Percentiles rank a stretch among this genome's conserved stretches.
phyloP scores from a whole-genome alignment of 2,113 vertebrate genomes.

The Coturnix japonica region DNA sequence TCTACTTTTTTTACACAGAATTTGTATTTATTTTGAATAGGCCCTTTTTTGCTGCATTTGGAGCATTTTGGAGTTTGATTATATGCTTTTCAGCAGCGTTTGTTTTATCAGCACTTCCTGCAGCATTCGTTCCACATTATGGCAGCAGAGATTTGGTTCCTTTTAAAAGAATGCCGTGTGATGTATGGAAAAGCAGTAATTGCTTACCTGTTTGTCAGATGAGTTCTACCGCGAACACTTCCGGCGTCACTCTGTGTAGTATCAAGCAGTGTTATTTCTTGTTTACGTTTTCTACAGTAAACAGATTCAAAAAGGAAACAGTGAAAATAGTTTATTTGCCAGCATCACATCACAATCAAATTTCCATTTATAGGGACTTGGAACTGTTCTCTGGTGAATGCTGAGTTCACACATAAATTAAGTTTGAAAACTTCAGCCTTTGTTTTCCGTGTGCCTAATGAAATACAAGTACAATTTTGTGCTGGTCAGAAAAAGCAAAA shows the following conservation, averaged over 20 bases:
- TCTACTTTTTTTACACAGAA: slow-evolving; percentile 2
- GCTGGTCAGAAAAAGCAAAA: background rate
- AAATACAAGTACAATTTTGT: background rate
- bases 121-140: slow-evolving; percentile 39
- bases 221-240: slow-evolving; percentile 26
- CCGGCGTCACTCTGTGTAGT: background rate
- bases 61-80: slow-evolving; percentile 52
- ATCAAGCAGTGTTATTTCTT: background rate
- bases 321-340: slow-evolving; percentile 18
- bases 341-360: slow-evolving; percentile 1
- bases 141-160: slow-evolving; percentile 37
- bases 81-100: slow-evolving; percentile 43
- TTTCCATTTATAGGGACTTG: background rate
- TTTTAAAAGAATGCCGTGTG: slow-evolving; percentile 47
- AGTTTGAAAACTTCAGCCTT: background rate
- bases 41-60: slow-evolving; percentile 6
- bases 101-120: slow-evolving; percentile 59
- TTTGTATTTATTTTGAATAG: slow-evolving; percentile 46
- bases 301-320: background rate
- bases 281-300: slow-evolving; percentile 34
- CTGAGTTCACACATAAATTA: background rate
- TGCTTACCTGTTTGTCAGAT: slow-evolving; percentile 55
- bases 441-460: background rate
- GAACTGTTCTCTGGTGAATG: background rate
- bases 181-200: slow-evolving; percentile 46